Conservation (phyloP, 2,888 invertebrate species). For the Caenorhabditis sp. region DNA sequence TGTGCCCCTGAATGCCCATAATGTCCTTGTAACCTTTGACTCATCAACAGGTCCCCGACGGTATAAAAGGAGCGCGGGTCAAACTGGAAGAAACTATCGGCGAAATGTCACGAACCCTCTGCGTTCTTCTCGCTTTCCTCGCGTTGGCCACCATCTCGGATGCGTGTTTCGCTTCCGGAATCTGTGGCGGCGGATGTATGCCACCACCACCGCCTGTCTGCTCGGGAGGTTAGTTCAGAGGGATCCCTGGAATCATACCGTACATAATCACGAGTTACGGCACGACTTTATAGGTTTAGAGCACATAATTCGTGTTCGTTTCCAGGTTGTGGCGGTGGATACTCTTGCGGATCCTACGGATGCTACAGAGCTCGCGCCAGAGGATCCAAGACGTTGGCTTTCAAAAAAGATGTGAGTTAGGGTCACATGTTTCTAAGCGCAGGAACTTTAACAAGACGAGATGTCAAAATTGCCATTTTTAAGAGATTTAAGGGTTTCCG, state of each 20-base stretch:
- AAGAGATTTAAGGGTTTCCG: no score
- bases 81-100: no score
- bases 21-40: slow-evolving; percentile 50
- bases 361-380: slow-evolving; percentile 71
- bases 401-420: slow-evolving; percentile 30
- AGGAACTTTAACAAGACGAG: no score
- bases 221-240: no score
- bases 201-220: slow-evolving; percentile 72
- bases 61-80: no score
- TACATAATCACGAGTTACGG: no score
- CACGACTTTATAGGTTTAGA: neutral
- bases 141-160: slow-evolving; percentile 44
- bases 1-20: slow-evolving; percentile 20
- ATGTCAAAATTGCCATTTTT: no score
- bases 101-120: no score
- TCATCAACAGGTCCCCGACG: slow-evolving; percentile 40
- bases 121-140: slow-evolving; percentile 10
- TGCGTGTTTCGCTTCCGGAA: slow-evolving; percentile 77
- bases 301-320: no score
- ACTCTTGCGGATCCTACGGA: slow-evolving; percentile 74
- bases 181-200: slow-evolving; percentile 75
- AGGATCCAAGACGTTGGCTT: slow-evolving; percentile 52
- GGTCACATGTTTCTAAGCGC: no score
- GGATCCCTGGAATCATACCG: no score
- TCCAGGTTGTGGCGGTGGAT: slow-evolving; percentile 66